A percentile compares a stretch with the other conserved stretches of the same genome.
phyloP scores from a whole-genome alignment of 2,113 vertebrate genomes.

The Tringa solitaria region DNA sequence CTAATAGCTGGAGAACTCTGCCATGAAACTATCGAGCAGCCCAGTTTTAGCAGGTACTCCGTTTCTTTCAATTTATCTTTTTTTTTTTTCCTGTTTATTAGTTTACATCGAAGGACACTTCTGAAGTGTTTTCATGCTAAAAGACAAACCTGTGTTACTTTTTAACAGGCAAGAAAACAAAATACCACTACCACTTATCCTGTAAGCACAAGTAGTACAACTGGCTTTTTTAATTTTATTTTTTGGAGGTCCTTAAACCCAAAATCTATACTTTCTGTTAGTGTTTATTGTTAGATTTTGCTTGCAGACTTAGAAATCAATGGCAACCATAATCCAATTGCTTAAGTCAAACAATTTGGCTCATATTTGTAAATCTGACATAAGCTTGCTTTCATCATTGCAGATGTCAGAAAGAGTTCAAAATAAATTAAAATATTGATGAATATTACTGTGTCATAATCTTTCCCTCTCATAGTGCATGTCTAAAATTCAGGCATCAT shows the following conservation, averaged over 20 bases:
- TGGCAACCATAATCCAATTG: neutral
- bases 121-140: neutral
- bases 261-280: neutral
- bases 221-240: accelerated
- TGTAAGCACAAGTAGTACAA: neutral
- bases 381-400: neutral
- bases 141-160: neutral
- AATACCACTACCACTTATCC: neutral
- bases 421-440: neutral
- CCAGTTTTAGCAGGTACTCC: neutral
- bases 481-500: neutral
- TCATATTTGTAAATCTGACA: neutral
- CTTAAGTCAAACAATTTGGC: neutral
- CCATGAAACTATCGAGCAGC: neutral
- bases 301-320: neutral
- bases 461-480: neutral
- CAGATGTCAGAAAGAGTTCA: neutral
- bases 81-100: neutral
- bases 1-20: neutral
- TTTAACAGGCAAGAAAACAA: neutral
- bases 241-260: neutral
- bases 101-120: neutral
- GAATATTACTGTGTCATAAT: neutral
- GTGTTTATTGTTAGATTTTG: neutral
- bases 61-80: neutral